A percentile compares a stretch with the other conserved stretches of the same genome.
Conservation (phyloP, 2,113 vertebrate species). For the Tachysurus vachellii region DNA sequence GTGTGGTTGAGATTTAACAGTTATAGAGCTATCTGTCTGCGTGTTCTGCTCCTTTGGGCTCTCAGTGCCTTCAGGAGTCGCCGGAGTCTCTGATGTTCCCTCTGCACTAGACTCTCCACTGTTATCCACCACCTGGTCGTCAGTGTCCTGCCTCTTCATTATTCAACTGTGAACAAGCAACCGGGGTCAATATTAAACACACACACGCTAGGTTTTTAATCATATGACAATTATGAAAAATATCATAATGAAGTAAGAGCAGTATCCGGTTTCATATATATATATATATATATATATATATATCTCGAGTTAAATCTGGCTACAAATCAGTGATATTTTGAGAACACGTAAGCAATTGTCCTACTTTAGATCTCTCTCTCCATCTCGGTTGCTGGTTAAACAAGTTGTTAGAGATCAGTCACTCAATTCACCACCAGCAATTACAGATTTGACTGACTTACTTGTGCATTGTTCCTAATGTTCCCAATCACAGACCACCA, state of each 20-base stretch:
- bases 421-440: background rate
- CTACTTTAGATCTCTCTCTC: no score
- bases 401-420: background rate
- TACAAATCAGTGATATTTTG: background rate
- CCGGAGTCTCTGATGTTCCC: slow-evolving; percentile 49
- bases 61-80: slow-evolving; percentile 50
- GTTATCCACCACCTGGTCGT: slow-evolving; percentile 57
- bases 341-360: background rate
- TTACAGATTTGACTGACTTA: background rate
- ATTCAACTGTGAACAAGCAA: slow-evolving; percentile 43
- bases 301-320: background rate
- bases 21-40: slow-evolving; percentile 55
- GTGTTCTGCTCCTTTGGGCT: slow-evolving; percentile 61
- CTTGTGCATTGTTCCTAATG: no score
- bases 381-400: background rate
- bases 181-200: background rate
- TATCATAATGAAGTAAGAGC: background rate
- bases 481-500: no score
- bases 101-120: slow-evolving; percentile 49
- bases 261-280: no score
- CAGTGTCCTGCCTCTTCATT: slow-evolving; percentile 73
- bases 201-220: background rate
- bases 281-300: no score
- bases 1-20: slow-evolving; percentile 48
- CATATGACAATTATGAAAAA: background rate